These are phyloP conservation scores for Sinelater perroti DNA, from an alignment of 2,888 invertebrate genomes.

Conservation along the genomic window DNA sequence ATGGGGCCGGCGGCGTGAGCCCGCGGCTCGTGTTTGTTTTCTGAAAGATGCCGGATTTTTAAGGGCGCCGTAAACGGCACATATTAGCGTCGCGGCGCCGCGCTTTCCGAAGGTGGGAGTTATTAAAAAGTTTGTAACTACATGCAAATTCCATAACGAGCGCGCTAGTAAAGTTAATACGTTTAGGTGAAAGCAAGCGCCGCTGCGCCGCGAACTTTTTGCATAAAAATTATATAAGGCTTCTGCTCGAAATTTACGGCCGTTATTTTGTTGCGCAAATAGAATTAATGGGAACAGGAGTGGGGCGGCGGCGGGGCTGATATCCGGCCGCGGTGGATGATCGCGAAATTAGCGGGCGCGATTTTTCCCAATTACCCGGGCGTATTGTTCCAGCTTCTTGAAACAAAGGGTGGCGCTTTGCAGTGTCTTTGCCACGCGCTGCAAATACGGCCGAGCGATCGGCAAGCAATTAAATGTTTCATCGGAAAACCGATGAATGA, in stretches of 20 bases:
- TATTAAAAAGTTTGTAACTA: constrained; percentile 54
- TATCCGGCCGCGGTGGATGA: constrained; percentile 3
- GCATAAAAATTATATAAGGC: constrained; percentile 33
- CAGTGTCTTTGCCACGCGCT: constrained; percentile 32
- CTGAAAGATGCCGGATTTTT: constrained; percentile 25
- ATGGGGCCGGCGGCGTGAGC: constrained; percentile 33
- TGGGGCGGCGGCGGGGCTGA: not conserved
- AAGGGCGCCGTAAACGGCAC: constrained; percentile 42
- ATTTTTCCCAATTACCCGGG: constrained; percentile 28
- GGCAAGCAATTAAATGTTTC: constrained; percentile 32
- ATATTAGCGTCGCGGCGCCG: constrained; percentile 41
- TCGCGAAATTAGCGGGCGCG: constrained; percentile 20
- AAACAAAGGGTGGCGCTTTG: constrained; percentile 28
- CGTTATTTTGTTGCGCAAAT: constrained; percentile 8
- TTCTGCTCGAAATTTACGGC: constrained; percentile 31
- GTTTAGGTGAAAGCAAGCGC: constrained; percentile 30
- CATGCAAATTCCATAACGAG: constrained; percentile 51
- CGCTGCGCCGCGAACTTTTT: too few species aligned
- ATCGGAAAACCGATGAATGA: constrained; percentile 28
- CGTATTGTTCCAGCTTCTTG: constrained; percentile 29
- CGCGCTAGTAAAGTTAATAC: constrained; percentile 38
- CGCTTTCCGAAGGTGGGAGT: constrained; percentile 45
- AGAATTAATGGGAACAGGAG: not conserved
- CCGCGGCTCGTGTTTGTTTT: constrained; percentile 33
- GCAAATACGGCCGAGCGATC: constrained; percentile 27